Evolutionary conservation across 2,113 vertebrate genomes (phyloP).

Genomic region (Alosa alosa): DNA sequence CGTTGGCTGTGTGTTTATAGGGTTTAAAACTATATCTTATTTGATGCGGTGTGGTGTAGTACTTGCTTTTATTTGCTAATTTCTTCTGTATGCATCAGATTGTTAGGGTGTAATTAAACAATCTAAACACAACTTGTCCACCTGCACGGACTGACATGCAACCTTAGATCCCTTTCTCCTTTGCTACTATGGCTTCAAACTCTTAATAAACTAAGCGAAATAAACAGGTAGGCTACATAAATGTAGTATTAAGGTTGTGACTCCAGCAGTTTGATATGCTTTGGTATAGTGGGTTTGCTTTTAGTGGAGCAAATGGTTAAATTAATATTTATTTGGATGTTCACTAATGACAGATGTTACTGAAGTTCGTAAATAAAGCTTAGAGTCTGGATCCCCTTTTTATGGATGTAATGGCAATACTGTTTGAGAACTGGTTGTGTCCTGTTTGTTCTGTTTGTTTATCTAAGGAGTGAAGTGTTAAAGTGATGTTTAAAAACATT

Average conservation of each 20-base stretch:
- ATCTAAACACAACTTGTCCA: neutral
- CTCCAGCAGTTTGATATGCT: neutral
- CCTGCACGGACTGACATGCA: neutral
- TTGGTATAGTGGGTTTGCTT: neutral
- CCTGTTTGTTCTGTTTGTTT: neutral
- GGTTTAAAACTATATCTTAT: neutral
- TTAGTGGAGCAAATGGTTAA: neutral
- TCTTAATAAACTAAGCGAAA: neutral
- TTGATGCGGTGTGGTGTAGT: neutral
- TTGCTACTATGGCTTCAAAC: neutral
- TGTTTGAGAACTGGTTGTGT: neutral
- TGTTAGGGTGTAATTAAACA: neutral
- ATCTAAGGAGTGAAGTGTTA: neutral
- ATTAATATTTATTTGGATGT: neutral
- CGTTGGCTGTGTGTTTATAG: neutral
- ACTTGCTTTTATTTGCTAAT: neutral
- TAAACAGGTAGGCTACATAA: neutral
- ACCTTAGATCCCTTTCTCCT: neutral
- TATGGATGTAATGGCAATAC: neutral
- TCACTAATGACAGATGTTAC: neutral
- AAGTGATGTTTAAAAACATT: neutral
- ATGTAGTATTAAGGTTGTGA: neutral
- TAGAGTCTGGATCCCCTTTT: neutral
- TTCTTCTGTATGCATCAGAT: neutral
- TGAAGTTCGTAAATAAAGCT: neutral